Evolutionary conservation across 2,797 vertebrate genomes (phyloP).

Genomic region (Nothura maculosa): DNA sequence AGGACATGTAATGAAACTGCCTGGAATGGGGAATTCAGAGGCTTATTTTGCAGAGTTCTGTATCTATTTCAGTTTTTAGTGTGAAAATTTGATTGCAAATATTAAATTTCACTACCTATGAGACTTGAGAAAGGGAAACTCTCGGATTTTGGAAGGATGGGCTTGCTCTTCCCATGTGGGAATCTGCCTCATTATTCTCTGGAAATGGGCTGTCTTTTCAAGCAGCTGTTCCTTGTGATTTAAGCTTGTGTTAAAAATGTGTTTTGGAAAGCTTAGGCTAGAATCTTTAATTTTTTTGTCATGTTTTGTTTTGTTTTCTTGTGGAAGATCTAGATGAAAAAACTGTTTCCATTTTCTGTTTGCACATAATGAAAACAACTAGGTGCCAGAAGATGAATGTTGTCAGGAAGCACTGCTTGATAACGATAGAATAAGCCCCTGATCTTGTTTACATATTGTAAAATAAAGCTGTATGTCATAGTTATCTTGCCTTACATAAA

Average conservation of each 20-base stretch:
- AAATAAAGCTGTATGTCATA: constrained; percentile 52
- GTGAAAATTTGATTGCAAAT: background rate
- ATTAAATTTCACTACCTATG: background rate
- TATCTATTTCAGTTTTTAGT: background rate
- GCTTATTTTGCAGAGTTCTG: background rate
- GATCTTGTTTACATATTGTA: constrained; percentile 51
- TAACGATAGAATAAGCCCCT: constrained; percentile 13
- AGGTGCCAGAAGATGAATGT: constrained; percentile 26
- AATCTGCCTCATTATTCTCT: background rate
- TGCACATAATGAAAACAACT: background rate
- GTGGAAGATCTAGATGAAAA: background rate
- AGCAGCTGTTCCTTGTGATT: background rate
- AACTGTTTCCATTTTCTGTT: constrained; percentile 42
- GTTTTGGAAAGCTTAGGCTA: background rate
- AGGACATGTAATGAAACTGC: fast-evolving
- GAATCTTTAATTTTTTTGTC: background rate
- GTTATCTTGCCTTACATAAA: constrained; percentile 47
- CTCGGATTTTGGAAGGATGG: background rate
- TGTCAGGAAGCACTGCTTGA: background rate
- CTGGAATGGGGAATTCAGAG: background rate
- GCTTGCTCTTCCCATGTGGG: background rate
- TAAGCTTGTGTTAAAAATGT: constrained; percentile 22
- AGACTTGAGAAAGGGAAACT: background rate
- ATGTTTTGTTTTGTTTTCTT: too few relatives aligned
- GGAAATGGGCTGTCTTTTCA: constrained; percentile 7